Evolutionary conservation across 1,140 invertebrate species (phyloP).

Genomic region (Sycophila sp.): DNA sequence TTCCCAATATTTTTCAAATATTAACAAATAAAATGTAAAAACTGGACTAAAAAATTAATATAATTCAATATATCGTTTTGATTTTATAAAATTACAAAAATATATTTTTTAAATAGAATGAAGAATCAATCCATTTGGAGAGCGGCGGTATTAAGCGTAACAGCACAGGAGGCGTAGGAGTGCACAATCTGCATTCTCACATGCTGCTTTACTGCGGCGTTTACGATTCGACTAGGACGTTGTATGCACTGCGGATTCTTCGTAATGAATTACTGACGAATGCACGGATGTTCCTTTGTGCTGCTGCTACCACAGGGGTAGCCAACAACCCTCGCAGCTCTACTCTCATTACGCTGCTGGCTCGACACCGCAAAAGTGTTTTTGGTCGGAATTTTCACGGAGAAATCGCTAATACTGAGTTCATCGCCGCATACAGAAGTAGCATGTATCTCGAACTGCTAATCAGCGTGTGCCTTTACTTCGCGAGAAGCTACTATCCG

Average conservation of each 20-base stretch:
- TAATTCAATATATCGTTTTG: too few species aligned
- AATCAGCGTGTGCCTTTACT: constrained; percentile 83
- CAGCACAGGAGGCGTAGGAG: constrained; percentile 56
- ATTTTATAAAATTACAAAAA: too few species aligned
- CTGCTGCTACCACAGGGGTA: constrained; percentile 76
- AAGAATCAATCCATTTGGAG: constrained; percentile 54
- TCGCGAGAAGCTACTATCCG: constrained; percentile 84
- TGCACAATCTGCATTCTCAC: constrained; percentile 85
- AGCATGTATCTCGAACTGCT: constrained; percentile 88
- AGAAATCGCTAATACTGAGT: constrained; percentile 71
- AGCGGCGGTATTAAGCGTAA: constrained; percentile 46
- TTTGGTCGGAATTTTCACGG: constrained; percentile 83
- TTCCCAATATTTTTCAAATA: neutral
- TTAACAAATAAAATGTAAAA: constrained; percentile 12
- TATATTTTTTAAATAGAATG: constrained; percentile 44
- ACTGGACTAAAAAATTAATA: too few species aligned
- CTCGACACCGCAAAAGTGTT: constrained; percentile 83
- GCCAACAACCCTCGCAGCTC: constrained; percentile 67
- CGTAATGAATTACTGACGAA: constrained; percentile 80
- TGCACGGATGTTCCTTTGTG: constrained; percentile 78
- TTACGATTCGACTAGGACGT: constrained; percentile 80
- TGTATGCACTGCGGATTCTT: constrained; percentile 82
- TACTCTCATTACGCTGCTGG: constrained; percentile 73
- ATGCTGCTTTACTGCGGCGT: constrained; percentile 84
- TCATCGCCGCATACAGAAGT: constrained; percentile 73